These are phyloP conservation scores for Camelus bactrianus DNA, from an alignment of 2,113 vertebrate genomes.

Conservation along the genomic window DNA sequence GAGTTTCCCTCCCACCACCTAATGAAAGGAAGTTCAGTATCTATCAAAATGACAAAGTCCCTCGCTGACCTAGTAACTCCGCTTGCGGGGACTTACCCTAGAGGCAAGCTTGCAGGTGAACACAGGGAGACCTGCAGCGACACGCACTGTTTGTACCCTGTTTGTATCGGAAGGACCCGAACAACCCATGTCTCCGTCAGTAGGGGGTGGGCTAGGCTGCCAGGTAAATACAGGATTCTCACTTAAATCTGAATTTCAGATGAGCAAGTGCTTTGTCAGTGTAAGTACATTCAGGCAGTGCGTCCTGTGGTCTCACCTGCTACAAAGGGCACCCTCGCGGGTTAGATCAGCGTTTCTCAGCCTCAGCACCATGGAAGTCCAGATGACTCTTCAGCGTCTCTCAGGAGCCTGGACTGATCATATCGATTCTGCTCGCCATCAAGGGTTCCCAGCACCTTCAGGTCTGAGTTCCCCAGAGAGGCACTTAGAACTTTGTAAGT, in stretches of 20 bases:
- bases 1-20: no score
- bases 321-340: not conserved
- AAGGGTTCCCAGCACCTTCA: not conserved
- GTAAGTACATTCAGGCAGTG: no score
- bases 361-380: not conserved
- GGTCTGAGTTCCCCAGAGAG: not conserved
- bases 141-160: not conserved
- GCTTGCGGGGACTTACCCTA: not conserved
- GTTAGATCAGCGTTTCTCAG: not conserved
- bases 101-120: not conserved
- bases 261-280: not conserved
- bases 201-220: not conserved
- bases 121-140: not conserved
- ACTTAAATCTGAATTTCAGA: not conserved
- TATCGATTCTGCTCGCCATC: not conserved
- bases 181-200: not conserved
- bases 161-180: not conserved
- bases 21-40: not conserved
- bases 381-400: not conserved
- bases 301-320: not conserved
- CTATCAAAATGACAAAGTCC: not conserved
- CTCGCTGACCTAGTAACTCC: not conserved
- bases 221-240: not conserved
- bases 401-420: not conserved
- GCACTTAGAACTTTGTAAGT: not conserved